Base-by-base conservation (phyloP, 2,797 vertebrate genomes). In the Cygnus olor region DNA sequence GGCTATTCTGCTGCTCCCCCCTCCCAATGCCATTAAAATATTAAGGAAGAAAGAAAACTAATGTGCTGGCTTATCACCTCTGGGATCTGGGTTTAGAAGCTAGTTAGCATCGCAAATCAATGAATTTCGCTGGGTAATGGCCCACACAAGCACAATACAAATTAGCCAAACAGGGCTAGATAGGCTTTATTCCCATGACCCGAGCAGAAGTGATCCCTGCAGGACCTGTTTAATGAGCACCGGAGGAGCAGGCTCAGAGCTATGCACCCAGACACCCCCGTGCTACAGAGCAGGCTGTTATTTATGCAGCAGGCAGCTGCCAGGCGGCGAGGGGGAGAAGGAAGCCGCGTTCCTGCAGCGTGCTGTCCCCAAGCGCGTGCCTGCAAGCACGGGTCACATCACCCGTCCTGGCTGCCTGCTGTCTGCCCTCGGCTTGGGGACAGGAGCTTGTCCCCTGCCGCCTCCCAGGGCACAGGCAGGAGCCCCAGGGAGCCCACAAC, bases 281-380 rank as follows among this genome's bases (percentile, higher is more conserved):
- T n/a, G 56, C 22, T 61, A 54, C 61, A 30, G 61, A 64, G 27
- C 6, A 15, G 44, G 21, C 36, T 88, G 47, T 54, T 16, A 25
- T 8, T 42, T 36, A 27, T 2, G 6, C 19, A 49, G 45, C 0
- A 2, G 61, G 65, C 2, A 0, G 54, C 49, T 88, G 30, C 15
- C 27, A 27, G 30, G 78, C 66, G 14, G 38, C 1, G 3, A 20
- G 42, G 53, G 28, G 44, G 24, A 16, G 0, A 7, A 20, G 25
- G 70, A 44, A 54, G 68, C 34, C 24, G 36, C 1, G 2, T 10
- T 32, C 10, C 49, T 24, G 73, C 61, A 38, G 14, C 0, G 2
- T 25, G 45, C 20, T 53, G 27, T 6, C 47, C 56, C 47, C 0
- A 54, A 72, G 45, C 0, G 1, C 0, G 0, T 2, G 13, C 64